Evolutionary conservation across 2,113 vertebrate species (phyloP).

Genomic region (Brienomyrus longianalis): DNA sequence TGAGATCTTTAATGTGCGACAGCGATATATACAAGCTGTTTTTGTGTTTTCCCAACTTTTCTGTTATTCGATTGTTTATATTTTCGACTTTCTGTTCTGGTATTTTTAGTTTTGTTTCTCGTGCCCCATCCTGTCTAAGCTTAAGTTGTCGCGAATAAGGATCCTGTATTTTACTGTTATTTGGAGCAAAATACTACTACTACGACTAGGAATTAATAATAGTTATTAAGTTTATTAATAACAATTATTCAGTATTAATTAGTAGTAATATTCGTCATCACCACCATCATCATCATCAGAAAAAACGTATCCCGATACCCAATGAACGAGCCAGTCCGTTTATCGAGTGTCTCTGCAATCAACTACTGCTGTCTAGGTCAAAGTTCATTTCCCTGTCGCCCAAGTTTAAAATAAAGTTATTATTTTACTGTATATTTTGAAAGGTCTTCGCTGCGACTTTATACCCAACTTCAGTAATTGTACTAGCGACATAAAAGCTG

Average conservation of each 20-base stretch:
- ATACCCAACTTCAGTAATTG: not conserved
- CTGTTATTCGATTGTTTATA: not conserved
- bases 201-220: not conserved
- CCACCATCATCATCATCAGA: not conserved
- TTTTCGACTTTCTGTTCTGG: not conserved
- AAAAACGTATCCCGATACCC: not conserved
- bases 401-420: not conserved
- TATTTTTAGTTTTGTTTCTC: not conserved
- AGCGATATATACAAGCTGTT: not conserved
- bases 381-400: not conserved
- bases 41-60: not conserved
- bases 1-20: not conserved
- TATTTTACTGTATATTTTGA: not conserved
- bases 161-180: not conserved
- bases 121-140: not conserved
- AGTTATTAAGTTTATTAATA: too few relatives aligned
- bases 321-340: constrained; percentile 38
- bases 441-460: not conserved
- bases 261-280: not conserved
- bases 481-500: not conserved
- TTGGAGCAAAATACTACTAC: not conserved
- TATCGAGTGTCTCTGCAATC: constrained; percentile 20
- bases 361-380: constrained; percentile 21
- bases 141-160: not conserved
- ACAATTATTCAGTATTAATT: too few relatives aligned